Conservation (phyloP, 2,797 vertebrate genomes). For the Pangasius sanitwongsei region DNA sequence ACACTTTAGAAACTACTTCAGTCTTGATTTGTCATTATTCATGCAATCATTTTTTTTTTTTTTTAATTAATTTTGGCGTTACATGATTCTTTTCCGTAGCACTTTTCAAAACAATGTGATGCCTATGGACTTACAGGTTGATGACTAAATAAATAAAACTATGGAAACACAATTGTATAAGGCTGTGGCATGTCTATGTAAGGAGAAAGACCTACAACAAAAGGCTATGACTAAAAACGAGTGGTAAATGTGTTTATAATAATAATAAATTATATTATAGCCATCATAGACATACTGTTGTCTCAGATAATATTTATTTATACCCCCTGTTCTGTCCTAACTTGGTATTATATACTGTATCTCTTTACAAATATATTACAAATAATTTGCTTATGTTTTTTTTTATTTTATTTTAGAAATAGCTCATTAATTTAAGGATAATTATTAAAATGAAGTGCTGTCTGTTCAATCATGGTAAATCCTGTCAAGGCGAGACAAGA, state of each 20-base stretch:
- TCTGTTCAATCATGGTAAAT: slow-evolving; percentile 18
- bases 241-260: neutral
- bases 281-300: neutral
- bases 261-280: neutral
- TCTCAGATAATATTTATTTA: neutral
- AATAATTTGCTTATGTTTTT: neutral
- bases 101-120: neutral
- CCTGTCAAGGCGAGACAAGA: slow-evolving; percentile 15
- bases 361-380: neutral
- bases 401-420: neutral
- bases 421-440: neutral
- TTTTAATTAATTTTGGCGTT: no score
- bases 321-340: neutral
- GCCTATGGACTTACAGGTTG: neutral
- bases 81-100: neutral
- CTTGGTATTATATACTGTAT: neutral
- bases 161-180: neutral
- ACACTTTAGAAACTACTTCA: neutral
- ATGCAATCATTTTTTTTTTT: no score
- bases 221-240: neutral
- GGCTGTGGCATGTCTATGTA: neutral
- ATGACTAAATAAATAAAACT: neutral
- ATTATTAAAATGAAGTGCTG: slow-evolving; percentile 10
- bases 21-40: slow-evolving; percentile 1
- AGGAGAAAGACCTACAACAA: neutral